These are phyloP conservation scores for Drosophila kanekoi DNA, from an alignment of 2,888 invertebrate species.

Conservation along the genomic window DNA sequence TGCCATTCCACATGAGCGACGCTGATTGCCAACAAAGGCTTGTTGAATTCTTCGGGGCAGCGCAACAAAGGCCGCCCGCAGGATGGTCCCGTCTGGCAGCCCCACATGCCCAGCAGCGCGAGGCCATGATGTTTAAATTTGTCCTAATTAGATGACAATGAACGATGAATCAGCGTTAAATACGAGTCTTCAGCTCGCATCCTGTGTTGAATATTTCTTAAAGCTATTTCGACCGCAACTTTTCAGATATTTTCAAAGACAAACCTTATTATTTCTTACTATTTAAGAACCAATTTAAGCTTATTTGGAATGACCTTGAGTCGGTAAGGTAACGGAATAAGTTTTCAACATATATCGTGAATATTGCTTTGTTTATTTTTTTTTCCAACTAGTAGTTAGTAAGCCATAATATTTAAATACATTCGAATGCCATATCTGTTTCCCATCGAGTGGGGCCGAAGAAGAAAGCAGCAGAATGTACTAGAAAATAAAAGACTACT, in stretches of 20 bases:
- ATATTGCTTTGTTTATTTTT: too few relatives aligned
- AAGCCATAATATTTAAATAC: too few relatives aligned
- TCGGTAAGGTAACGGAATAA: too few relatives aligned
- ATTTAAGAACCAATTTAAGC: too few relatives aligned
- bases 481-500: too few relatives aligned
- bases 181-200: slow-evolving; percentile 8
- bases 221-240: background rate
- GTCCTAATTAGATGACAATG: slow-evolving; percentile 84
- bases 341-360: too few relatives aligned
- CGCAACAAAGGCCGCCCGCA: slow-evolving; percentile 32
- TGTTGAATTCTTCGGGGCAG: slow-evolving; percentile 57
- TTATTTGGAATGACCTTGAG: too few relatives aligned
- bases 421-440: too few relatives aligned
- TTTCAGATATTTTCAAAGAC: background rate
- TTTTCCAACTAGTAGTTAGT: too few relatives aligned
- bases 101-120: slow-evolving; percentile 40
- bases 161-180: slow-evolving; percentile 76
- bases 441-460: too few relatives aligned
- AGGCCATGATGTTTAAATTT: slow-evolving; percentile 80
- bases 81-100: slow-evolving; percentile 39
- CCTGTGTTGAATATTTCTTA: background rate
- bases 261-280: background rate
- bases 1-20: slow-evolving; percentile 47
- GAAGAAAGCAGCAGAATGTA: too few relatives aligned
- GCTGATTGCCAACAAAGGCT: slow-evolving; percentile 74